Percentiles rank a stretch among this genome's conserved stretches.
Conservation (phyloP, 1,140 invertebrate species). For the Euwallacea similis region DNA sequence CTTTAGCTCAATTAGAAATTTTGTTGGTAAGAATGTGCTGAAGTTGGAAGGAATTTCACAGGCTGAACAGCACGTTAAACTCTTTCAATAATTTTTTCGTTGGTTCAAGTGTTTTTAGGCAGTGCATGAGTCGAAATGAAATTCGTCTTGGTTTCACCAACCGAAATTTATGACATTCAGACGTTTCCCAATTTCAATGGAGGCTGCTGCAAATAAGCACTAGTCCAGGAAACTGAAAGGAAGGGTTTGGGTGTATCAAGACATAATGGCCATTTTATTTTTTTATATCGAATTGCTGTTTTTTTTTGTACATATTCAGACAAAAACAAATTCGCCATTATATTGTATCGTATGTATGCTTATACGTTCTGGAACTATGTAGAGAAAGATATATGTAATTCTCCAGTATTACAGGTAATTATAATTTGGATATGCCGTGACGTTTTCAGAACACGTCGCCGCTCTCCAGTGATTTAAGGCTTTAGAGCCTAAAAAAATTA, state of each 20-base stretch:
- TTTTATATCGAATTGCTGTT: constrained; percentile 15
- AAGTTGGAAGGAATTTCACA: too few relatives aligned
- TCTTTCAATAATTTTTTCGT: too few relatives aligned
- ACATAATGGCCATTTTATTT: constrained; percentile 27
- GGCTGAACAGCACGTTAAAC: too few relatives aligned
- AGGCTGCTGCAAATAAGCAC: too few relatives aligned
- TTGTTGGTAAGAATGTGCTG: too few relatives aligned
- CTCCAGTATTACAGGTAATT: constrained; percentile 22
- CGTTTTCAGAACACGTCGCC: background rate
- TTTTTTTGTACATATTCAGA: constrained; percentile 16
- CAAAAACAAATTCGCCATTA: constrained; percentile 1
- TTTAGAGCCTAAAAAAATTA: constrained; percentile 7
- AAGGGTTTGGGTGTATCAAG: background rate
- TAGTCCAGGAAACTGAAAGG: too few relatives aligned
- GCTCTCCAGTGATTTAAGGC: constrained; percentile 17
- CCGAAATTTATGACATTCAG: too few relatives aligned
- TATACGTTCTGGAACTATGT: constrained; percentile 2
- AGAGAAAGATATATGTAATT: constrained; percentile 13
- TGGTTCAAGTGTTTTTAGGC: too few relatives aligned
- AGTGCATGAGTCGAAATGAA: too few relatives aligned
- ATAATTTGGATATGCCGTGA: constrained; percentile 8
- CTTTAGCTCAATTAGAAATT: too few relatives aligned
- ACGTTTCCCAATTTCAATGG: too few relatives aligned
- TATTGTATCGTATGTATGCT: constrained; percentile 22
- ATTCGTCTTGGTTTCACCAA: too few relatives aligned